Evolutionary conservation across 2,797 vertebrate species (phyloP), one percentile per base, ranked within the genome.

Genomic region (Channallabes apus): DNA sequence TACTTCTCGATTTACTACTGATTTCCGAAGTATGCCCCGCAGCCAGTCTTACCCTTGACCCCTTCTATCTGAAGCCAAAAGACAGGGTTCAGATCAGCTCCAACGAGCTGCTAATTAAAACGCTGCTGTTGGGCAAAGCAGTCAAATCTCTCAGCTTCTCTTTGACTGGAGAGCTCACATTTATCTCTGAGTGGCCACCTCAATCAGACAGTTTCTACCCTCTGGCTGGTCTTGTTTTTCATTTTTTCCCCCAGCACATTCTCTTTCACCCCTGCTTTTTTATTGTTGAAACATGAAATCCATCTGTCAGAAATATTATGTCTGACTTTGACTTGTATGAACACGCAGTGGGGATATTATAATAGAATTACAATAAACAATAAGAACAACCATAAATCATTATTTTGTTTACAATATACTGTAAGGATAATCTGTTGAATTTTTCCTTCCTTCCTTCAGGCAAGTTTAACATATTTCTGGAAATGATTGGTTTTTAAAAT

Each of bases 101-200:
- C 61, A 65, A 68, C 82, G 41, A 65, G 24, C 51, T 27, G 59
- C 86, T 87, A 87, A 84, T 84, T 87, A 87, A 87, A 87, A 87
- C 20, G 15, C 35, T 65, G 82, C 86, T 84, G 41, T 80, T 15
- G 80, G 85, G 76, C 68, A 86, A 62, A 18, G 24, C 67, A 69
- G 59, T 41, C 76, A 46, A 64, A 59, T 79, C 75, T 65, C 81
- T 83, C 38, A 29, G 75, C 82, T 84, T 82, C 56, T 73, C 38
- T 38, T 58, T 82, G 86, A 81, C 77, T 64, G 35, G 46, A 65
- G 51, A 86, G 72, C 61, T 32, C 46, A n/a, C 82, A 83, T 86
- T 79, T 84, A 75, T 84, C 76, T 86, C 78, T 51, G 82, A 87
- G 46, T n/a, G 68, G 46, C 46, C 59, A 73, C n/a, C 29, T 32